phyloP scores from a whole-genome alignment of 2,888 invertebrate genomes.

The Pyrrhia umbra region DNA sequence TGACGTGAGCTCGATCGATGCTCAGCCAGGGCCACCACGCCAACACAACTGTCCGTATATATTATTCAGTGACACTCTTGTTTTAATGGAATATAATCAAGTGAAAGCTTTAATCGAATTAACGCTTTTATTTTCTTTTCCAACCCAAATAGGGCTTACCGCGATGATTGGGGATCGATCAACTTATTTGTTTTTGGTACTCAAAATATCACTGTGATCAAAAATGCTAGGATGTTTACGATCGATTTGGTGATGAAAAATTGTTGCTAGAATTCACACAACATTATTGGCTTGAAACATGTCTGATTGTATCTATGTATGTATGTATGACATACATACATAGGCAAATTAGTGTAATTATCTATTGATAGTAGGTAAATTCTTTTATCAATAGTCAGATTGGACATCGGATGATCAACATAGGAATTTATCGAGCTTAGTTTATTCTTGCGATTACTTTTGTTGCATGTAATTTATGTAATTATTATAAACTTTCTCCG shows the following conservation, averaged over 20 bases:
- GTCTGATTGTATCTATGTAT: background rate
- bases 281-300: conserved; percentile 31
- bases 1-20: conserved; percentile 73
- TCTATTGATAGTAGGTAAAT: conserved; percentile 22
- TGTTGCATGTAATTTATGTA: conserved; percentile 65
- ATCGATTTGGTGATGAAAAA: conserved; percentile 33
- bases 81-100: conserved; percentile 81
- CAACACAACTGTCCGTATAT: conserved; percentile 75
- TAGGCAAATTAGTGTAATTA: conserved; percentile 16
- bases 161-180: conserved; percentile 16
- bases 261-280: conserved; percentile 18
- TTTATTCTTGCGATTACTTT: conserved; percentile 46
- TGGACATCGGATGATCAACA: conserved; percentile 19
- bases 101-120: conserved; percentile 80
- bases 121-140: conserved; percentile 78
- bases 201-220: conserved; percentile 26
- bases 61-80: conserved; percentile 79
- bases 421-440: conserved; percentile 41
- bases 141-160: conserved; percentile 65
- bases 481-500: conserved; percentile 70
- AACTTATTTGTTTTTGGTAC: conserved; percentile 20
- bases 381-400: conserved; percentile 41
- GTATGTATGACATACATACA: too few species aligned
- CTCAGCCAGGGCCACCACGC: conserved; percentile 73
- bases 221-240: conserved; percentile 21